phyloP scores from a whole-genome alignment of 2,797 vertebrate genomes.

The Gorsachius magnificus region DNA sequence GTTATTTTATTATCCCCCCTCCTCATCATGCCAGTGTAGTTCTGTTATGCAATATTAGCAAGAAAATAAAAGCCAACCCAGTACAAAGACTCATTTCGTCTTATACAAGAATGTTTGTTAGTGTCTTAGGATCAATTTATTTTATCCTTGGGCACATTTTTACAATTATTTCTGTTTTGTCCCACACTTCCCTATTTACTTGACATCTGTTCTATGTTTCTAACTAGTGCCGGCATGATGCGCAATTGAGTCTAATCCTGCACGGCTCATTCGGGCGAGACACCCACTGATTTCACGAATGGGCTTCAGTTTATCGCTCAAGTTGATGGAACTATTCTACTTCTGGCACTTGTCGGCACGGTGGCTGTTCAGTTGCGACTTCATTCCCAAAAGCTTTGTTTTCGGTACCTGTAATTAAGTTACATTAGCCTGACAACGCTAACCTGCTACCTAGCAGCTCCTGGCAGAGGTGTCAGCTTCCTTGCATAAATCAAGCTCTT shows the following conservation, averaged over 20 bases:
- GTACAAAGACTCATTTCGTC: conserved; percentile 65
- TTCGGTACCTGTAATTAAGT: background rate
- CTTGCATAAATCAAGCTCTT: background rate
- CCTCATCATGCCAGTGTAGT: conserved; percentile 47
- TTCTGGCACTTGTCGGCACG: background rate
- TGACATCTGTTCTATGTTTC: conserved; percentile 64
- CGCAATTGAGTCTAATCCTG: conserved; percentile 28
- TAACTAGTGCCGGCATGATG: background rate
- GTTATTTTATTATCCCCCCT: conserved; percentile 76
- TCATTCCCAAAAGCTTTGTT: background rate
- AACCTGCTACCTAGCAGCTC: background rate
- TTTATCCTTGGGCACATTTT: conserved; percentile 69
- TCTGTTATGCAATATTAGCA: conserved; percentile 73
- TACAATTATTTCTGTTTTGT: conserved; percentile 62
- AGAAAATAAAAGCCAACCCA: conserved; percentile 72
- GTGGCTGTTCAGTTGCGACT: conserved; percentile 27
- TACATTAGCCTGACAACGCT: background rate
- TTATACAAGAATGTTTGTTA: conserved; percentile 60
- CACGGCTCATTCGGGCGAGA: background rate
- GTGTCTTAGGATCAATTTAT: conserved; percentile 64
- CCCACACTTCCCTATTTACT: conserved; percentile 57
- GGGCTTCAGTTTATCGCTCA: conserved; percentile 1
- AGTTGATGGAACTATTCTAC: conserved; percentile 40
- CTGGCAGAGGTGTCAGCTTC: background rate
- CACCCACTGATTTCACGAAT: conserved; percentile 40